Evolutionary conservation across 2,797 vertebrate species (phyloP).

Genomic region (Orientallactaga sibirica): DNA sequence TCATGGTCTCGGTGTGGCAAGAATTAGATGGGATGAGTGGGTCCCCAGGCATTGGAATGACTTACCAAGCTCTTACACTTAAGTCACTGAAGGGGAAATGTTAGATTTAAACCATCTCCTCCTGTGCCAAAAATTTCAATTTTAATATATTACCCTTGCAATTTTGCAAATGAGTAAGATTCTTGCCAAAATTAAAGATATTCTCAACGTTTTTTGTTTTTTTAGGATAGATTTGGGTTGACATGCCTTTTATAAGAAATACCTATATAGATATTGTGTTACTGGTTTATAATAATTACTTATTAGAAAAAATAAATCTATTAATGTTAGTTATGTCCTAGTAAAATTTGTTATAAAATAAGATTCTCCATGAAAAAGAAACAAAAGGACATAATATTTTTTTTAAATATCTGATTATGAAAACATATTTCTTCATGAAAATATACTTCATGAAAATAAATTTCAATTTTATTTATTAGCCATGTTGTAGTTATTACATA

Average conservation of each 20-base stretch:
- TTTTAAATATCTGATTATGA: not conserved
- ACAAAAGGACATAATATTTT: not conserved
- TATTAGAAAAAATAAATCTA: not conserved
- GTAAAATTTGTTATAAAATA: conserved; percentile 28
- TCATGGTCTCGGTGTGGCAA: not conserved
- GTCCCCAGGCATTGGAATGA: not conserved
- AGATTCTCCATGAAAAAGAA: not conserved
- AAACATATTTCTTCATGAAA: not conserved
- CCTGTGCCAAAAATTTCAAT: not conserved
- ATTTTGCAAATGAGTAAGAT: conserved; percentile 45
- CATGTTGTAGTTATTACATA: not conserved
- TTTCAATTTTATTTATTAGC: conserved; percentile 33
- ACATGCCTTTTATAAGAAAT: not conserved
- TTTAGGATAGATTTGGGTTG: conserved; percentile 10
- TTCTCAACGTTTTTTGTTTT: not conserved
- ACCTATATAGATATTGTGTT: not conserved
- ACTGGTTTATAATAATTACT: not conserved
- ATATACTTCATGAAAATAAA: not conserved
- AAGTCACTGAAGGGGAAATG: not conserved
- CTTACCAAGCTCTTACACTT: not conserved
- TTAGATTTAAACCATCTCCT: conserved; percentile 12
- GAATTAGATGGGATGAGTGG: not conserved
- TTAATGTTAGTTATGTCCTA: not conserved
- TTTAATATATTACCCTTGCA: conserved; percentile 30
- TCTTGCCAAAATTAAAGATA: not conserved